Evolutionary conservation across 2,113 vertebrate species (phyloP).

Genomic region (Scomber colias): DNA sequence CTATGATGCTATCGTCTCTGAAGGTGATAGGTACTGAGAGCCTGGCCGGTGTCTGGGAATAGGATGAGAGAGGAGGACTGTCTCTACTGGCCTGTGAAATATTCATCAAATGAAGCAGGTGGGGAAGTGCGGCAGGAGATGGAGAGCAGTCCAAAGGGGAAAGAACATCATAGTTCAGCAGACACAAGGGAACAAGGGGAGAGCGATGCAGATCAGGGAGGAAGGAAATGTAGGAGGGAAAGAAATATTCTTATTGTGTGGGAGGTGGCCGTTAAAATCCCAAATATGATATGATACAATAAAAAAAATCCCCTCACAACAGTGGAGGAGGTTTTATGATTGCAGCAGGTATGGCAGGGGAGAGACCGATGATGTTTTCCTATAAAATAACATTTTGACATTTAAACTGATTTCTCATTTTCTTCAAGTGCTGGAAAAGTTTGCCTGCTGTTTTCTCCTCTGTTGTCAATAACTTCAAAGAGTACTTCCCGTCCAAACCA

Average conservation of each 20-base stretch:
- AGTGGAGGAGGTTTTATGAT: conserved; percentile 35
- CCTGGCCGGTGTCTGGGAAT: conserved; percentile 61
- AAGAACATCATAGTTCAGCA: conserved; percentile 63
- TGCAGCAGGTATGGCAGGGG: conserved; percentile 1
- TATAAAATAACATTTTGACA: conserved; percentile 20
- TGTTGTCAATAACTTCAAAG: conserved; percentile 21
- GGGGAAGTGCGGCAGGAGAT: conserved; percentile 68
- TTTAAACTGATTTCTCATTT: conserved; percentile 22
- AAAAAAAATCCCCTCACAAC: conserved; percentile 15
- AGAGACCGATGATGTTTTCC: conserved; percentile 23
- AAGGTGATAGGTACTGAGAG: conserved; percentile 78
- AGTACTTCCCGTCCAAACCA: conserved; percentile 17
- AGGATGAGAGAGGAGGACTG: conserved; percentile 64
- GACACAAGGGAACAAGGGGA: conserved; percentile 38
- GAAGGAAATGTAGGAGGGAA: conserved; percentile 30
- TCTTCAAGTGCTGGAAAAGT: conserved; percentile 13
- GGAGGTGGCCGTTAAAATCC: conserved; percentile 43
- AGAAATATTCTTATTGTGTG: conserved; percentile 44
- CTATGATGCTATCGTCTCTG: conserved; percentile 58
- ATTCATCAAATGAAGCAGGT: conserved; percentile 78
- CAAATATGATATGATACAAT: conserved; percentile 18
- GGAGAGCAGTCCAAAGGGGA: conserved; percentile 62
- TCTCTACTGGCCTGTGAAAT: conserved; percentile 83
- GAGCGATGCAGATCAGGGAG: conserved; percentile 23
- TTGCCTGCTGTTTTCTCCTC: conserved; percentile 39